phyloP scores from a whole-genome alignment of 2,113 vertebrate genomes.

The Stigmatopora nigra region DNA sequence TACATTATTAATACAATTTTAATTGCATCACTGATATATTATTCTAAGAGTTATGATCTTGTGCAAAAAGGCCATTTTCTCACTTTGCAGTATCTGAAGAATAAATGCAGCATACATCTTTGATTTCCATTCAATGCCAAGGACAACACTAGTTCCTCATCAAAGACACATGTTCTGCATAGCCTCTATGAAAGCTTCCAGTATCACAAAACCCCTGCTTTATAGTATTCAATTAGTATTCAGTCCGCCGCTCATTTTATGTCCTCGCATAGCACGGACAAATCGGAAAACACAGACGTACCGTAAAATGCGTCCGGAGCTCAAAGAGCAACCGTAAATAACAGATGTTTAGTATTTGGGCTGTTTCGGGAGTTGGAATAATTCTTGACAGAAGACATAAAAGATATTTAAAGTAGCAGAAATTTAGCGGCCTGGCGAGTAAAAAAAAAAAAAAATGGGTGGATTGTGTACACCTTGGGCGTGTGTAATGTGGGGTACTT shows the following conservation, averaged over 20 bases:
- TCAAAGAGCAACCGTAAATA: conserved; percentile 21
- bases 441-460: conserved; percentile 10
- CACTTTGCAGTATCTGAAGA: too few relatives aligned
- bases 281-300: background rate
- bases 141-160: background rate
- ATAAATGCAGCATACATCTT: too few relatives aligned
- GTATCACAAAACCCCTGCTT: conserved; percentile 11
- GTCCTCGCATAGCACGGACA: background rate
- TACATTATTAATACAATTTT: too few relatives aligned
- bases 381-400: conserved; percentile 20
- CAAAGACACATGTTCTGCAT: background rate
- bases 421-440: conserved; percentile 3
- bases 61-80: too few relatives aligned
- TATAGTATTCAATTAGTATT: conserved; percentile 27
- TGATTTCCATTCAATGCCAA: too few relatives aligned
- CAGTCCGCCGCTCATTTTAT: conserved; percentile 34
- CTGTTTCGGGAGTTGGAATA: conserved; percentile 6
- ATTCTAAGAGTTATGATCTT: too few relatives aligned
- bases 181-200: background rate
- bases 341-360: conserved; percentile 38
- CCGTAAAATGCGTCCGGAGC: conserved; percentile 10
- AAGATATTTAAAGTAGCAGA: conserved; percentile 24
- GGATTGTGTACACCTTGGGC: background rate
- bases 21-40: too few relatives aligned
- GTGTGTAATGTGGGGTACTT: conserved; percentile 61